These are phyloP conservation scores for Cariama cristata DNA, from an alignment of 2,113 vertebrate genomes.

Conservation along the genomic window DNA sequence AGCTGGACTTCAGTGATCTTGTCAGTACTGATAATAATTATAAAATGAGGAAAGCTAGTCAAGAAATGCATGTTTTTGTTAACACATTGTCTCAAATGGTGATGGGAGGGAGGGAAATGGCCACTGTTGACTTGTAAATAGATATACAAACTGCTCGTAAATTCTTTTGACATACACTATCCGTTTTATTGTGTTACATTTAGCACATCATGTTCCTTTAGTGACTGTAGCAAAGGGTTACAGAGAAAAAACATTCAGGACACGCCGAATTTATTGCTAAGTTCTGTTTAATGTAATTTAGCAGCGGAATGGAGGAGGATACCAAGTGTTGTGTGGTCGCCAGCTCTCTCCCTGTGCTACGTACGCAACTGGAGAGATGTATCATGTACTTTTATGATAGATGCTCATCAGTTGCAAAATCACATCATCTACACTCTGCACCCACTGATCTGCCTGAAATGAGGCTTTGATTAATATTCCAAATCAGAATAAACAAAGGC, in stretches of 20 bases:
- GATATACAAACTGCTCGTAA: accelerated
- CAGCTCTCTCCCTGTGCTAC: neutral
- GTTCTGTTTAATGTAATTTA: neutral
- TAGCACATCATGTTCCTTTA: neutral
- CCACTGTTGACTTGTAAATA: neutral
- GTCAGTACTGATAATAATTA: neutral
- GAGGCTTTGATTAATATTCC: neutral
- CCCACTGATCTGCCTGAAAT: neutral
- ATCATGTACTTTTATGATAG: neutral
- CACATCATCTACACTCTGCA: neutral
- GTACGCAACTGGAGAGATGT: neutral
- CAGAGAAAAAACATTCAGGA: neutral
- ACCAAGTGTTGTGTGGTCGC: neutral
- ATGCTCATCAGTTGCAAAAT: neutral
- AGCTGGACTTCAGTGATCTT: neutral
- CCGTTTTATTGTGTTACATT: neutral
- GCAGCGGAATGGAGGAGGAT: neutral
- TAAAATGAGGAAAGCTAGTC: neutral
- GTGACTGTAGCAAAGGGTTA: neutral
- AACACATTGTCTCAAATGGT: neutral
- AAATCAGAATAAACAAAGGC: neutral
- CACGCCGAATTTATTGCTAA: neutral
- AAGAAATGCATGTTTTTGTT: neutral
- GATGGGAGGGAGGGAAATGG: neutral
- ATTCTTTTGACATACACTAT: neutral